Evolutionary conservation across 2,888 invertebrate genomes (phyloP), one percentile per base, ranked within the genome.

Genomic region (Drosophila infuscata): DNA sequence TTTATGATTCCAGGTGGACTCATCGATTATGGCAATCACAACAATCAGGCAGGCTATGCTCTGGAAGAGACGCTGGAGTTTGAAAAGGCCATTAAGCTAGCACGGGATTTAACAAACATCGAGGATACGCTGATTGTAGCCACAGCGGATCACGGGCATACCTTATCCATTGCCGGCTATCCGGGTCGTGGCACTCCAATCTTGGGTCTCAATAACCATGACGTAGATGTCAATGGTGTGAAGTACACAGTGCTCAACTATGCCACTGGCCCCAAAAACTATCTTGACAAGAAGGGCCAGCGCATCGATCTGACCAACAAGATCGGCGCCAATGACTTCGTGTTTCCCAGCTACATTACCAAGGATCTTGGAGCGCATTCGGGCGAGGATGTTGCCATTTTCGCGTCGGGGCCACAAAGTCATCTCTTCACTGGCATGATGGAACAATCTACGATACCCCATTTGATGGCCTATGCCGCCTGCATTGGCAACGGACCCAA

Each of bases 61-160:
- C 92, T 98, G 0, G 95, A 96, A 79, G 98, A 98, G 91, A 95
- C 96, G 0, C 93, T 97, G 0, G 96, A 96, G 90, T 95, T 97
- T 85, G 94, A 96, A 60, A 94, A 95, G 85, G 96, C 98, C 2
- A 94, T 97, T 43, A 90, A 94, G 72, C 93, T 93, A 79, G 96
- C 97, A 0, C 89, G 94, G 58, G 91, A 94, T 1, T 86, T 96
- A 82, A 96, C 96, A 0, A 93, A 93, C 56, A 92, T 93, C n/a
- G 92, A 95, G n/a, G 96, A 98, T 41, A 98, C 98, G 0, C 92
- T 98, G 3, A 95, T 97, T 36, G 95, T 98, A 0, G 97, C 96
- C 4, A 96, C 96, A 0, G 94, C 97, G 0, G 97, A 97, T 91
- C 97, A 97, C 89, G 95, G 96, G 0, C 97, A 97, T 81, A 95